These are phyloP conservation scores for Tricholaema leucomelas DNA, from an alignment of 2,113 vertebrate species.

Conservation along the genomic window DNA sequence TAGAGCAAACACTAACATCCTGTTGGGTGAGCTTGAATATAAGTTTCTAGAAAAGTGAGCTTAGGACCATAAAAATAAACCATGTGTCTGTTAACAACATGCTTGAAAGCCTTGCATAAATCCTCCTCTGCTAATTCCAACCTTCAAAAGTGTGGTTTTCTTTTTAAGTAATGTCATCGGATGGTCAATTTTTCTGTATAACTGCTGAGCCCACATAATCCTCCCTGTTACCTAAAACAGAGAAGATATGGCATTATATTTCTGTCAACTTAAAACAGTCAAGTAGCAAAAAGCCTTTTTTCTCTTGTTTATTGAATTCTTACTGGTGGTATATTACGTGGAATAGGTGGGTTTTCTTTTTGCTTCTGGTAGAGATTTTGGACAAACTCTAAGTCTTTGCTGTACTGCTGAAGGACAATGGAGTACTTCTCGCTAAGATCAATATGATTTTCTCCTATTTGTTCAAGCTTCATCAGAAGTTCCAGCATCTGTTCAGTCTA, in stretches of 20 bases:
- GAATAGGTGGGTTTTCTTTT: slow-evolving; percentile 76
- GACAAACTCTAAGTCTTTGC: slow-evolving; percentile 78
- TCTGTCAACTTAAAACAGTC: neutral
- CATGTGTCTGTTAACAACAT: neutral
- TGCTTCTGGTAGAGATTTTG: slow-evolving; percentile 78
- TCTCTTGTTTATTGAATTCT: neutral
- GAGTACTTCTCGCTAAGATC: slow-evolving; percentile 76
- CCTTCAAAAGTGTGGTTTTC: slow-evolving; percentile 78
- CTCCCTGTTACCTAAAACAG: slow-evolving; percentile 78
- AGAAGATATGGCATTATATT: neutral
- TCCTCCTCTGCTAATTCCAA: slow-evolving; percentile 23
- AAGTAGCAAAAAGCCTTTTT: neutral
- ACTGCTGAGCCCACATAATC: slow-evolving; percentile 83
- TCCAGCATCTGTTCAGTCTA: slow-evolving; percentile 82
- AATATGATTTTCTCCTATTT: slow-evolving; percentile 64
- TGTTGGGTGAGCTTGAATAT: neutral
- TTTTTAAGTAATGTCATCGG: slow-evolving; percentile 83
- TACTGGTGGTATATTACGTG: slow-evolving; percentile 81
- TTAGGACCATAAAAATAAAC: neutral
- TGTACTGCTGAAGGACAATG: slow-evolving; percentile 76
- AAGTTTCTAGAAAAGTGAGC: neutral
- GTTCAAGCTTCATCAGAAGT: slow-evolving; percentile 77
- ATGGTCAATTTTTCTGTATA: slow-evolving; percentile 80
- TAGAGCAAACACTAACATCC: neutral
- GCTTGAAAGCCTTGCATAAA: neutral